Evolutionary conservation across 2,797 vertebrate genomes (phyloP).

Genomic region (Atherinosoma microstoma): DNA sequence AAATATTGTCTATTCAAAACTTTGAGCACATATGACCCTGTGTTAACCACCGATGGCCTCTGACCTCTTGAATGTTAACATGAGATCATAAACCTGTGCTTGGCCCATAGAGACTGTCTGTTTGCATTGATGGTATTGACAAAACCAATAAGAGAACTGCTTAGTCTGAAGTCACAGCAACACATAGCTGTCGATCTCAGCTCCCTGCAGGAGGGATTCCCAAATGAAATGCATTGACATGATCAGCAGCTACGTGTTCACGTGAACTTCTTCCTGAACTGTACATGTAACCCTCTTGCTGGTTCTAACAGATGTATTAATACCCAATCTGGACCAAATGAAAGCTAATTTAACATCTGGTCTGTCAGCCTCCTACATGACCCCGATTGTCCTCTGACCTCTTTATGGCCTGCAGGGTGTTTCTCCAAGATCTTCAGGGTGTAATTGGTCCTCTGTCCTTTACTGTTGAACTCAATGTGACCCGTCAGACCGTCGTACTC

Average conservation of each 20-base stretch:
- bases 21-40: conserved; percentile 4
- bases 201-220: neutral
- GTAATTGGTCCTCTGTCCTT: conserved; percentile 93
- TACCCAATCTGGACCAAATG: neutral
- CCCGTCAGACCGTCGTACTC: conserved; percentile 92
- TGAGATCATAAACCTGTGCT: conserved; percentile 4
- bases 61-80: conserved; percentile 16
- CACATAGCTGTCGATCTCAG: neutral
- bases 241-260: neutral
- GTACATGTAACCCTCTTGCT: neutral
- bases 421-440: conserved; percentile 91
- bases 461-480: conserved; percentile 93
- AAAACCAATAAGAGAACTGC: neutral
- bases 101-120: neutral
- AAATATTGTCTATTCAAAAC: neutral
- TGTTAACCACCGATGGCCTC: conserved; percentile 7
- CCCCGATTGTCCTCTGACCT: conserved; percentile 81
- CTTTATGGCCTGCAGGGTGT: conserved; percentile 87
- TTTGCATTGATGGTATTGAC: conserved; percentile 5
- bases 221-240: neutral
- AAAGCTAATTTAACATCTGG: neutral
- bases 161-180: neutral
- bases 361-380: neutral
- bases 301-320: neutral
- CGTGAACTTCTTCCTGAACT: neutral